Base-by-base conservation (phyloP, 2,797 vertebrate genomes). In the Acanthornis magna region DNA sequence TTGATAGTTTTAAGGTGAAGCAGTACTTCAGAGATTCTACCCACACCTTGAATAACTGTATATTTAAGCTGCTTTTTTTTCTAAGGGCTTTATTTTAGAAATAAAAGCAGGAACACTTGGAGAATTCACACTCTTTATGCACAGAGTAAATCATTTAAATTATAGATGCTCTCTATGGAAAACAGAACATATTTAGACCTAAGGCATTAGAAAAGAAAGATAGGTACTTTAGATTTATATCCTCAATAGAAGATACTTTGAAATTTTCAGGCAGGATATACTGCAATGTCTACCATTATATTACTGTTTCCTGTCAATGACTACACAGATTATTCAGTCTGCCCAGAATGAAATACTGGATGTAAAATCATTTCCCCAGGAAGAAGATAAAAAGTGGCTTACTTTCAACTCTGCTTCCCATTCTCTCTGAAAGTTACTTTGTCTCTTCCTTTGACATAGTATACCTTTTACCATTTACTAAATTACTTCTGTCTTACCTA, bases 131-230 rank as follows among this genome's bases (percentile, higher is more conserved):
- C 68, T 94, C 62, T 79, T 75, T 87, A 80, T 71, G 73, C 54
- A 61, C 11, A 85, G 36, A 87, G 72, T 91, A 87, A 95, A 96
- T 95, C 20, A 94, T 75, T 96, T 95, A 91, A 94, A 94, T 96
- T 89, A 91, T 75, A 89, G 88, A 93, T 66, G 51, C 23, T 85
- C 76, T 91, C 91, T 75, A 57, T 13, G 94, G 81, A 77, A 93
- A 92, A 85, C 43, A 68, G 75, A 91, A 79, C 62, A 60, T 66
- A 67, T 32, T 87, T 87, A 82, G 71, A 78, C 73, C 81, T 81
- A 60, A 66, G 76, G 87, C 91, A 82, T 85, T 92, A 89, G 71
- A 78, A 94, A 89, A 92, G 78, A 89, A 92, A 91, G 70, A 94
- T 68, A 93, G 89, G 50, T 92, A 86, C 74, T 92, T 91, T 58